Base-by-base conservation (phyloP, 1,140 invertebrate genomes). In the Oryzaephilus surinamensis region DNA sequence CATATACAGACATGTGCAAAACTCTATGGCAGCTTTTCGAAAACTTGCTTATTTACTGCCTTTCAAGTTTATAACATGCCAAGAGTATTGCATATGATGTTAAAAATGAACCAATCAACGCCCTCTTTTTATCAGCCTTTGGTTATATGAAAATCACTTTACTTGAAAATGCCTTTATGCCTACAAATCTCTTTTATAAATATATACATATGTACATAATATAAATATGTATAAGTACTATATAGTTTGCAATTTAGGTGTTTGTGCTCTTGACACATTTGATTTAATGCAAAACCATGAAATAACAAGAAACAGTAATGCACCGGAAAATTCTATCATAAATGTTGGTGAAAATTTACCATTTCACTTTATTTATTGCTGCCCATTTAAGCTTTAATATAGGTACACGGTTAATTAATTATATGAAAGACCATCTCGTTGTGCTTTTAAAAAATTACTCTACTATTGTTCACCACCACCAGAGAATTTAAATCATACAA, bases 1-100 rank as follows among this genome's bases (percentile, higher is more conserved):
- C 45, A 43, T 27, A 34, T 43, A 36, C 45, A 47, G 41, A 33
- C 36, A n/a, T n/a, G n/a, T n/a, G 36, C 18, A 47, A 39, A 47
- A n/a, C n/a, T 43, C 38, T 32, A 46, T n/a, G 39, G 37, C 34
- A 31, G 20, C 37, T 45, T 45, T 36, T 44, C 36, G 43, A 36
- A 48, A 43, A 46, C 44, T 50, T 50, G 48, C 48, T 50, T 50
- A 50, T 50, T 50, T 50, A 38, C 48, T 43, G 43, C 44, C 44
- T 50, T 46, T 46, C 44, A 46, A 50, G 32, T 23, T 47, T 47
- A 13, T 4, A 27, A 47, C 37, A 21, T 35, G 41, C 36, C 17
- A 28, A 12, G 32, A 41, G 45, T 41, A 43, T 47, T 47, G 40
- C 40, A 39, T 43, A 34, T 43, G 45, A 46, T 46, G 45, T 21